A percentile compares a stretch with the other conserved stretches of the same genome.
Conservation (phyloP, 1,140 invertebrate genomes). For the Drosophila punjabiensis region DNA sequence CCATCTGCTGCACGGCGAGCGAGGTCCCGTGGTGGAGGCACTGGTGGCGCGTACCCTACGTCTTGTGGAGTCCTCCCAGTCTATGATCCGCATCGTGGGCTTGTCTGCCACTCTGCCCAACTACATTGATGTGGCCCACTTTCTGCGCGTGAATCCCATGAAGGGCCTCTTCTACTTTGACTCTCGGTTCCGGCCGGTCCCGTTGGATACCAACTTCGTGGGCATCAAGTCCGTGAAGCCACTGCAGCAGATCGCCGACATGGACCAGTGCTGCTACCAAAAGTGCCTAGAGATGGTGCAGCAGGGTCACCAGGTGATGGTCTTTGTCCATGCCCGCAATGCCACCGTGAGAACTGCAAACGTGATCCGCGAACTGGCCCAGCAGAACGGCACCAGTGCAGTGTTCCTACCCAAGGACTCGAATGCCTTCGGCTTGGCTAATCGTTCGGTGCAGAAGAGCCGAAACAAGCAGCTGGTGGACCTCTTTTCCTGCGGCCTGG, state of each 20-base stretch:
- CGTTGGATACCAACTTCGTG: slow-evolving; percentile 96
- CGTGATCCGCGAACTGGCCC: slow-evolving; percentile 91
- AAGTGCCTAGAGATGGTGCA: slow-evolving; percentile 95
- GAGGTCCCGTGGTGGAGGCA: slow-evolving; percentile 99
- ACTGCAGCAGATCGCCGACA: slow-evolving; percentile 92
- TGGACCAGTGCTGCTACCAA: slow-evolving; percentile 98
- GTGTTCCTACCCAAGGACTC: slow-evolving; percentile 89
- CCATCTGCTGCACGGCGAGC: slow-evolving; percentile 97
- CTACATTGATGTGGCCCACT: slow-evolving; percentile 98
- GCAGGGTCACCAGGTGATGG: slow-evolving; percentile 98
- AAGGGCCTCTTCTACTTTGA: slow-evolving; percentile 99
- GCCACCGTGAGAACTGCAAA: slow-evolving; percentile 96
- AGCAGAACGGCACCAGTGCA: slow-evolving; percentile 90
- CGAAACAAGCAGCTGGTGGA: slow-evolving; percentile 92
- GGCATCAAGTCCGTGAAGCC: slow-evolving; percentile 94
- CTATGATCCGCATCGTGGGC: slow-evolving; percentile 99
- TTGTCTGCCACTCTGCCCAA: slow-evolving; percentile 99
- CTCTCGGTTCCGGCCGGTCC: slow-evolving; percentile 97
- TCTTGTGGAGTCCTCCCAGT: slow-evolving; percentile 97
- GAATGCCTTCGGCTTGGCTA: slow-evolving; percentile 87
- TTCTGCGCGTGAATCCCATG: slow-evolving; percentile 96
- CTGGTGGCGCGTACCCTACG: slow-evolving; percentile 97
- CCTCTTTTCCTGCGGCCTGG: slow-evolving; percentile 95
- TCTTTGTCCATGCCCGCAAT: slow-evolving; percentile 99
- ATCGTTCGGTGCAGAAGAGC: slow-evolving; percentile 89